These are phyloP conservation scores for Fabriciana adippe DNA, from an alignment of 2,888 invertebrate genomes.

Conservation along the genomic window DNA sequence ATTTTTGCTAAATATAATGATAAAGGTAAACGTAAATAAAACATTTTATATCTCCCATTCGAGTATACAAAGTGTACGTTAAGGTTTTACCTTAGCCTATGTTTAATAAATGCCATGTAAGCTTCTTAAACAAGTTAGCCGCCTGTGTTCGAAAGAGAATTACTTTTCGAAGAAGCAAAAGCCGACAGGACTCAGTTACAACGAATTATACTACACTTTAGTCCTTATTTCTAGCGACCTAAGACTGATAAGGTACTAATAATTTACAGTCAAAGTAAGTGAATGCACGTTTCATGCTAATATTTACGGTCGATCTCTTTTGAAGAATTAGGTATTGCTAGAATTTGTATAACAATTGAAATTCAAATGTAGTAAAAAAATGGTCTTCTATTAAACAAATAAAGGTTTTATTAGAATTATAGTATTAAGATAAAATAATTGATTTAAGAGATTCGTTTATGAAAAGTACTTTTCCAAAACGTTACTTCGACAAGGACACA, in stretches of 20 bases:
- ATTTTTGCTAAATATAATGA: too few species aligned
- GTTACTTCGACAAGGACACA: not conserved
- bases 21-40: too few species aligned
- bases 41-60: too few species aligned
- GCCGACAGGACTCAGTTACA: constrained; percentile 37
- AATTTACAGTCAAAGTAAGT: constrained; percentile 9
- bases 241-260: constrained; percentile 18
- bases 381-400: too few species aligned
- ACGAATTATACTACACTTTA: constrained; percentile 4
- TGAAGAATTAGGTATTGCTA: constrained; percentile 10
- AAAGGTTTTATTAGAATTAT: not conserved
- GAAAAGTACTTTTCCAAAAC: not conserved
- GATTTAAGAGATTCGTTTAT: not conserved
- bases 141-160: constrained; percentile 49
- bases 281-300: constrained; percentile 49
- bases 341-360: not conserved
- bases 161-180: constrained; percentile 57
- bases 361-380: not conserved
- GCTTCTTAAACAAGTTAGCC: constrained; percentile 41
- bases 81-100: constrained; percentile 15
- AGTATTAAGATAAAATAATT: not conserved
- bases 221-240: constrained; percentile 16
- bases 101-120: constrained; percentile 34
- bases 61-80: constrained; percentile 15
- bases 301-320: constrained; percentile 44